These are phyloP conservation scores for Lamellibrachia columna DNA, from an alignment of 2,888 invertebrate species.

Conservation along the genomic window DNA sequence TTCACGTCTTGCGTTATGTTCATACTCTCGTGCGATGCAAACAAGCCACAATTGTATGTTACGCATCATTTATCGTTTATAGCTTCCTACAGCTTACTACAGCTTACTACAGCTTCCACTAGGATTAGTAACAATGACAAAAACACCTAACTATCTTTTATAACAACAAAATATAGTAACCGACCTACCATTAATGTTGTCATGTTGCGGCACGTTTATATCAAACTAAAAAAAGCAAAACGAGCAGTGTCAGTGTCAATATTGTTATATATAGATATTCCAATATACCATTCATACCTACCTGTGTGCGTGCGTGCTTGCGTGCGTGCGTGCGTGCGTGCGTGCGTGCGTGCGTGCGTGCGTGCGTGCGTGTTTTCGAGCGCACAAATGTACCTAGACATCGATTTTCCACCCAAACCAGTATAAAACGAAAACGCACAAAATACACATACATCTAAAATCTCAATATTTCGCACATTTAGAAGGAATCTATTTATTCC, in stretches of 20 bases:
- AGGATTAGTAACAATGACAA: not conserved
- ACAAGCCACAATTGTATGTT: no score
- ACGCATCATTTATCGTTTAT: no score
- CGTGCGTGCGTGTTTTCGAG: not conserved
- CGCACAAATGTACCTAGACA: not conserved
- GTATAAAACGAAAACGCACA: no score
- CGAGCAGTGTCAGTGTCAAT: not conserved
- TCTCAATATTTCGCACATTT: no score
- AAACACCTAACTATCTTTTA: not conserved
- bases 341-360: not conserved
- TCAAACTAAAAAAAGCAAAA: not conserved
- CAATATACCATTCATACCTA: no score
- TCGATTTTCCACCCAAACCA: no score
- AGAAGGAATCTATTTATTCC: no score
- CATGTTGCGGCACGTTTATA: not conserved
- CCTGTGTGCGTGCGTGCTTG: not conserved
- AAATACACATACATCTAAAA: no score
- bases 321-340: not conserved
- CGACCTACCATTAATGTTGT: not conserved
- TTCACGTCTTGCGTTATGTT: no score
- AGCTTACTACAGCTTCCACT: no score
- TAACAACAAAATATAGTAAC: not conserved
- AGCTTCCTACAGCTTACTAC: no score
- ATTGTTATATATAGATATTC: not conserved
- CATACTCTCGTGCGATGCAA: no score